Percentiles rank a stretch among this genome's conserved stretches.
phyloP scores from a whole-genome alignment of 2,797 vertebrate species.

The Alectoris magna region DNA sequence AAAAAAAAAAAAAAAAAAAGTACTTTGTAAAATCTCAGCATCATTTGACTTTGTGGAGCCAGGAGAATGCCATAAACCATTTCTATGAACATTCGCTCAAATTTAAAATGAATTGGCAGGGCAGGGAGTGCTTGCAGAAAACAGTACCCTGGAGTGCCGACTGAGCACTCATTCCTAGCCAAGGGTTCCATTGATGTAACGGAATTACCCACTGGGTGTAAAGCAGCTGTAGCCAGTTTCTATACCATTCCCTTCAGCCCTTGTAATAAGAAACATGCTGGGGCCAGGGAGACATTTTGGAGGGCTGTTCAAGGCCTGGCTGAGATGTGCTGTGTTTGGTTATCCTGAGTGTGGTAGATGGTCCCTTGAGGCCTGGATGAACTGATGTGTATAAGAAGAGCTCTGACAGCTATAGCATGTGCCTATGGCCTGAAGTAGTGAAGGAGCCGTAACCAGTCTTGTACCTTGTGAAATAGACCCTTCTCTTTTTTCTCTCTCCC shows the following conservation, averaged over 20 bases:
- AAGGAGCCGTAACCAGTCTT: conserved; percentile 19
- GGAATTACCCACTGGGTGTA: conserved; percentile 37
- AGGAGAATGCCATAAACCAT: conserved; percentile 52
- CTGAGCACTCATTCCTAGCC: conserved; percentile 27
- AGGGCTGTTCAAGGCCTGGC: conserved; percentile 1
- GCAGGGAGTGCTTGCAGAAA: conserved; percentile 48
- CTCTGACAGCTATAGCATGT: conserved; percentile 44
- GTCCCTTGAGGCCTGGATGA: conserved; percentile 19
- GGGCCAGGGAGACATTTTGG: not conserved
- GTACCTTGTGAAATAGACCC: not conserved
- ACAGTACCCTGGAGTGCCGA: conserved; percentile 17
- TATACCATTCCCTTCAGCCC: not conserved
- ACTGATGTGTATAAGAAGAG: conserved; percentile 32
- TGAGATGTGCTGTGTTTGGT: not conserved
- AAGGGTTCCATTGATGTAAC: conserved; percentile 1
- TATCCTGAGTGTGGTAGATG: conserved; percentile 10
- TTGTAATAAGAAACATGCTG: not conserved
- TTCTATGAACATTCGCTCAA: conserved; percentile 24
- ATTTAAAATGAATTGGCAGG: conserved; percentile 70
- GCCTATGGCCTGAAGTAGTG: conserved; percentile 24
- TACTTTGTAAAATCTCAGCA: not conserved
- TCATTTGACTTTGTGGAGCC: conserved; percentile 46
- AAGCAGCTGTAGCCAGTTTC: conserved; percentile 18
- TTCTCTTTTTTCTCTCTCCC: not conserved
- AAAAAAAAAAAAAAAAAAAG: not conserved